phyloP scores from a whole-genome alignment of 2,797 vertebrate genomes.

The Paramormyrops hopkinsi region DNA sequence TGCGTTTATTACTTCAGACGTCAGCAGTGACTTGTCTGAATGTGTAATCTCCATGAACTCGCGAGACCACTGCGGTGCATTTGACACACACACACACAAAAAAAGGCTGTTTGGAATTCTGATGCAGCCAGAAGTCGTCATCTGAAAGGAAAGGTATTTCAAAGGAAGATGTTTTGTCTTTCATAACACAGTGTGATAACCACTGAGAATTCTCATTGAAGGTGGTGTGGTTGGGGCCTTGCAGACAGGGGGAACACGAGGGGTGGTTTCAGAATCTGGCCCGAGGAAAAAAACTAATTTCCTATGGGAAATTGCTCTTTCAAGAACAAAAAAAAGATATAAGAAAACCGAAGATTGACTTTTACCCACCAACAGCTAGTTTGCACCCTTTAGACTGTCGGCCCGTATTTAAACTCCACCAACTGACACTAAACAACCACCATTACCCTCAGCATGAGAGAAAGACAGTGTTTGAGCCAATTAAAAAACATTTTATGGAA shows the following conservation, averaged over 20 bases:
- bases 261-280: not conserved
- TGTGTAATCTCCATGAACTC: slow-evolving; percentile 3
- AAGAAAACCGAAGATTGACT: slow-evolving; percentile 7
- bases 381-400: not conserved
- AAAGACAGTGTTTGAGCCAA: not conserved
- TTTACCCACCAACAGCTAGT: slow-evolving; percentile 6
- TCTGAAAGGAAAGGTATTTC: not conserved
- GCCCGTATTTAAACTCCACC: not conserved
- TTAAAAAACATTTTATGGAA: not conserved
- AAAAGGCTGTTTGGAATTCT: not conserved
- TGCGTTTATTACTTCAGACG: not conserved
- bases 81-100: not conserved
- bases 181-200: not conserved
- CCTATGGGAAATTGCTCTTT: not conserved
- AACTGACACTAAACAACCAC: not conserved
- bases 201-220: not conserved
- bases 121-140: not conserved
- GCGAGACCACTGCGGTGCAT: not conserved
- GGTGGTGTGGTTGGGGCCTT: not conserved
- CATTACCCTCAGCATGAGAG: not conserved
- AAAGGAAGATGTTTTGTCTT: not conserved
- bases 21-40: slow-evolving; percentile 12
- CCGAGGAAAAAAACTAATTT: not conserved
- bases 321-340: slow-evolving; percentile 4
- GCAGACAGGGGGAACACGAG: not conserved